Conservation (phyloP, 2,797 vertebrate genomes). For the Cyprinella venusta region DNA sequence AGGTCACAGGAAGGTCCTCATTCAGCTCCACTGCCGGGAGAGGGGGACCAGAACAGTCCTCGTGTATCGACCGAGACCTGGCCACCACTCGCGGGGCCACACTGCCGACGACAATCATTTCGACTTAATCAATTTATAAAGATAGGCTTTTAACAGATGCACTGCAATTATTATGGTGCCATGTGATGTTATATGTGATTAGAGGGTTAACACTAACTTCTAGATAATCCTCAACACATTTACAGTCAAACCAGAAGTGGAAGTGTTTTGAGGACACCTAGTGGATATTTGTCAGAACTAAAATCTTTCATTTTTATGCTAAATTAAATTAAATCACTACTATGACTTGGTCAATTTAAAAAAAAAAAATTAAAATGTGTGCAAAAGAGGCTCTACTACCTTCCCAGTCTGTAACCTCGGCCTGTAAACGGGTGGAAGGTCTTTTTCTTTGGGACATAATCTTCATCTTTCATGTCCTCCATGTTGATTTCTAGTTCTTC, state of each 20-base stretch:
- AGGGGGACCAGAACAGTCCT: constrained; percentile 79
- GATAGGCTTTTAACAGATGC: not conserved
- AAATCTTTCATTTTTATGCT: not conserved
- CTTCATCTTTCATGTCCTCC: constrained; percentile 90
- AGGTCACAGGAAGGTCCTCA: constrained; percentile 87
- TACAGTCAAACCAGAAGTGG: constrained; percentile 3
- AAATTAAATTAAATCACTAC: not conserved
- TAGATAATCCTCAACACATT: constrained; percentile 11
- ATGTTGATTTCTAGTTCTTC: constrained; percentile 93
- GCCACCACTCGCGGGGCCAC: constrained; percentile 90
- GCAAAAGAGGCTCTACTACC: constrained; percentile 71
- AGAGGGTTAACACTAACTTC: constrained; percentile 15
- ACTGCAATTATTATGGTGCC: not conserved
- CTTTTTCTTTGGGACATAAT: constrained; percentile 83
- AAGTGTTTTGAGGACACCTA: constrained; percentile 71
- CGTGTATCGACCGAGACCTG: constrained; percentile 82
- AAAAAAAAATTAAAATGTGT: not conserved
- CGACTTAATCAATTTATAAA: not conserved
- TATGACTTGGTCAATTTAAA: not conserved
- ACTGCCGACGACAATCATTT: constrained; percentile 68
- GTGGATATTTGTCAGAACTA: constrained; percentile 61
- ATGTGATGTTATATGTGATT: not conserved
- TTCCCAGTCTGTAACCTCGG: constrained; percentile 90
- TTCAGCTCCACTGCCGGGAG: constrained; percentile 86
- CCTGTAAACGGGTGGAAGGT: constrained; percentile 92